Base-by-base conservation (phyloP, 2,797 vertebrate species). In the Antennarius maculatus region DNA sequence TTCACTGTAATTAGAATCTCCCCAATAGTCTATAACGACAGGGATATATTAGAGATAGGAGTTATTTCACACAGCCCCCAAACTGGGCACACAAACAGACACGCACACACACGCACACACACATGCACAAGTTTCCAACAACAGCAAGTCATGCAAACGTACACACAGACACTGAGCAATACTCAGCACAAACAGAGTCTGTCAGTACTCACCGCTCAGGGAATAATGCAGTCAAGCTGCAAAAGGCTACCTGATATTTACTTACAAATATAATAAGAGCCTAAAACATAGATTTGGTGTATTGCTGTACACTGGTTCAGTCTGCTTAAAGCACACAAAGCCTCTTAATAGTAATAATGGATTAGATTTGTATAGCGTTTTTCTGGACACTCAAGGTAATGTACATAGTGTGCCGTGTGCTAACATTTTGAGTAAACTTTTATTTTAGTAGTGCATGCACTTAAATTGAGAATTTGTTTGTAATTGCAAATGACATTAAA, bases 1-100 rank as follows among this genome's bases (percentile, higher is more conserved):
- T 95, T 97, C 98, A 97, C 95, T 99, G 98, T 99, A 99, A 98
- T 97, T 98, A 97, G 97, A 98, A 93, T 99, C 98, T 96, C 97
- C 98, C 97, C 98, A 99, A 97, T 99, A 99, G 97, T 99, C 98
- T 99, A 99, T 92, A 99, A 98, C 48, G 89, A 92, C 93, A 96
- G 96, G 97, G 95, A 97, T 96, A 96, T 82, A 96, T 96, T 96
- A 95, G 94, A 98, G 92, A 97, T 90, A 91, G 58, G 80, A 83
- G 95, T 98, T 97, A 99, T 92, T 96, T 92, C 86, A 92, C 82
- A 92, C 72, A 71, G 76, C 74, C 85, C 86, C 89, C 88, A 90
- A 90, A 86, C 83, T 81, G 75, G 82, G 79, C 80, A 79, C 69
- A 77, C 79, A 83, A 79, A 83, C 78, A 78, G 65, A 66, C 66